Conservation (phyloP, 1,140 invertebrate genomes). For the Drosophila erecta region DNA sequence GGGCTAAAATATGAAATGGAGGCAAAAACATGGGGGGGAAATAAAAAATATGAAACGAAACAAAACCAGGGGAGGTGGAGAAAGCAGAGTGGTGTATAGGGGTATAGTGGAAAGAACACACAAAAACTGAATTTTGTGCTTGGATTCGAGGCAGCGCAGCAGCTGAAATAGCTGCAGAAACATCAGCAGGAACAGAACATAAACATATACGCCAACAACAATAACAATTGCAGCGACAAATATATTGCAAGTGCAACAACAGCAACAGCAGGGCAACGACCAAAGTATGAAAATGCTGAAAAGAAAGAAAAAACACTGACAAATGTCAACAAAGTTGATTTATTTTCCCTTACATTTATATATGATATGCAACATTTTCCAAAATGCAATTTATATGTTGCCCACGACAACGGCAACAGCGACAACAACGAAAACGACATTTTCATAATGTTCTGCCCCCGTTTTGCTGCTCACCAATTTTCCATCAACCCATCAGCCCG, state of each 20-base stretch:
- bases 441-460: slow-evolving; percentile 40
- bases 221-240: slow-evolving; percentile 4
- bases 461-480: background rate
- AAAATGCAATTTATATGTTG: slow-evolving; percentile 74
- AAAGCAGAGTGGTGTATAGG: too few species aligned
- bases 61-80: background rate
- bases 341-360: slow-evolving; percentile 81
- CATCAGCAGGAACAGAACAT: slow-evolving; percentile 5
- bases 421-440: slow-evolving; percentile 9
- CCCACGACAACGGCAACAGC: slow-evolving; percentile 27
- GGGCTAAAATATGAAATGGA: slow-evolving; percentile 49
- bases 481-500: background rate
- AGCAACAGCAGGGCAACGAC: slow-evolving; percentile 3
- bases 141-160: slow-evolving; percentile 23
- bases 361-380: slow-evolving; percentile 80
- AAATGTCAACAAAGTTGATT: slow-evolving; percentile 81
- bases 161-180: slow-evolving; percentile 15
- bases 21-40: slow-evolving; percentile 11
- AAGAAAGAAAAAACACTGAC: slow-evolving; percentile 45
- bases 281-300: background rate
- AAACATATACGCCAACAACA: slow-evolving; percentile 11
- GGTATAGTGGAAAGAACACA: slow-evolving; percentile 8
- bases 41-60: background rate
- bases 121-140: slow-evolving; percentile 33
- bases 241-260: slow-evolving; percentile 4